Evolutionary conservation across 2,113 vertebrate genomes (phyloP), one percentile per base, ranked within the genome.

Genomic region (Morphnarchus princeps): DNA sequence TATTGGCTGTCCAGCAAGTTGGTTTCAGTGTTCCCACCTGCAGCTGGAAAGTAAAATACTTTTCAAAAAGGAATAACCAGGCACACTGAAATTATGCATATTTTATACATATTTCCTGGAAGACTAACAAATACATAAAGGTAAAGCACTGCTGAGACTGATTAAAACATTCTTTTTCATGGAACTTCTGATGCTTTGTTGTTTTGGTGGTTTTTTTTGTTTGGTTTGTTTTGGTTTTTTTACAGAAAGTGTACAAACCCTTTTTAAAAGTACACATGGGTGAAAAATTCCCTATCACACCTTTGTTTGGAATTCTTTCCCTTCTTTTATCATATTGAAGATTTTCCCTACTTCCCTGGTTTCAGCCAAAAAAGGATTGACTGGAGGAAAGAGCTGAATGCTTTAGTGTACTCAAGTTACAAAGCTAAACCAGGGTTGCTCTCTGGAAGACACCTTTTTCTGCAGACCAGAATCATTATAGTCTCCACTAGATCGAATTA

Each of bases 351-450:
- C 6, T 63, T 69, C 4, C 17, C 25, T 77, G 11, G 6, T 42
- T 45, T 89, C 58, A 66, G 6, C 9, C 80, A 54, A 52, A 71
- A 86, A 82, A 42, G 1, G 11, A 72, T 11, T 57, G 17, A n/a
- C 4, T 15, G 3, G 11, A 78, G 2, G 28, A 84, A 74, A n/a
- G 8, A 58, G 9, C 6, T 78, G 42, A 83, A 87, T 32, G 7
- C 6, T 73, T 74, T 24, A 42, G 9, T 13, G 7, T 38, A 40
- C 34, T 74, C 28, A 65, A 0, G 0, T 52, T 77, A 36, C 4
- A 61, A 20, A 55, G 8, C 22, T 20, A 85, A 89, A 85, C 65
- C 4, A 2, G 4, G 1, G 4, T 43, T 76, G 6, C 4, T 76
- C 2, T 76, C 43, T 86, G 32, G 17, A 94, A 80, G 12, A 15